A percentile compares a stretch with the other conserved stretches of the same genome.
Evolutionary conservation across 1,140 invertebrate species (phyloP).

Genomic region (Linepithema humile): DNA sequence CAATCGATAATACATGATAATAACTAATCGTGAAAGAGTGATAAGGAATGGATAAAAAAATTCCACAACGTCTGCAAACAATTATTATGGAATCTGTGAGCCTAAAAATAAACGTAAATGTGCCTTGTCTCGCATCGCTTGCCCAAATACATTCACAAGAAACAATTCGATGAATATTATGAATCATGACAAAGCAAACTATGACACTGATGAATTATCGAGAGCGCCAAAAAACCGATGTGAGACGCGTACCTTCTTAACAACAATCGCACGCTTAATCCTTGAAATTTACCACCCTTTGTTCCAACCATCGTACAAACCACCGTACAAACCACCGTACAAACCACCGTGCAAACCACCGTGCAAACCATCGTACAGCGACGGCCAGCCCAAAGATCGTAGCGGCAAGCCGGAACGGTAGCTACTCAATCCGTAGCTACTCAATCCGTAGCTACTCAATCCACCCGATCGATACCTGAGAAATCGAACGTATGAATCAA

Average conservation of each 20-base stretch:
- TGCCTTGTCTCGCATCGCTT: neutral
- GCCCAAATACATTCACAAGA: neutral
- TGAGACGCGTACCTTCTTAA: neutral
- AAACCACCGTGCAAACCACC: too few species aligned
- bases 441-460: conserved; percentile 52
- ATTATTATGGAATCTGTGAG: neutral
- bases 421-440: conserved; percentile 49
- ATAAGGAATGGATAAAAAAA: neutral
- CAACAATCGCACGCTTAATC: neutral
- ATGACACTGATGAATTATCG: neutral
- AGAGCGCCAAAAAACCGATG: neutral
- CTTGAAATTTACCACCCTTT: conserved; percentile 71
- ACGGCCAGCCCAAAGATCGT: conserved; percentile 66
- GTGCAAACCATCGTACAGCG: conserved; percentile 67
- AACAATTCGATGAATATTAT: neutral
- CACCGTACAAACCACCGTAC: too few species aligned
- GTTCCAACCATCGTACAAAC: conserved; percentile 71
- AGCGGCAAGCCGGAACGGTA: conserved; percentile 62
- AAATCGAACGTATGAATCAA: conserved; percentile 37
- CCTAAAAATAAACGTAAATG: neutral
- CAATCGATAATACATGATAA: neutral
- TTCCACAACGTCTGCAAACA: neutral
- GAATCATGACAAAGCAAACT: neutral
- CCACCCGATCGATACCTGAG: conserved; percentile 59
- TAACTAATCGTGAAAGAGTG: neutral